These are phyloP conservation scores for Zoroaster sp. DNA, from an alignment of 53 echinoderm and acorn worm species.

Conservation along the genomic window DNA sequence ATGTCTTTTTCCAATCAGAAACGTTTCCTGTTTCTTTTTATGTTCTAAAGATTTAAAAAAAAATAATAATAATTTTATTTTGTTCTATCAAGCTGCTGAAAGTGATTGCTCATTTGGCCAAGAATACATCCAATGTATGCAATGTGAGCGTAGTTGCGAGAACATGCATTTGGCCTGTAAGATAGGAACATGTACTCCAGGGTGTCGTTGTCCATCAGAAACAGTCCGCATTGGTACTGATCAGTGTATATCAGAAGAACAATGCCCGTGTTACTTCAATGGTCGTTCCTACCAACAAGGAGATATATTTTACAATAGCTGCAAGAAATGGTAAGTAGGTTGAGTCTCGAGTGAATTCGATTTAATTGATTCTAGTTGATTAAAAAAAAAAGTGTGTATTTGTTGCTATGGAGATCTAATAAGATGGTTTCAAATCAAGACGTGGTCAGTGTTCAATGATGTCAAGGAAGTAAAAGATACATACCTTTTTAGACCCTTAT, in stretches of 20 bases:
- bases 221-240: slow-evolving; percentile 17
- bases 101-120: slow-evolving; percentile 51
- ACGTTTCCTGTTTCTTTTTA: no score
- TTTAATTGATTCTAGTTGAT: no score
- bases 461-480: no score
- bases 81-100: not conserved
- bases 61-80: no score
- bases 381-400: no score
- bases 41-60: no score
- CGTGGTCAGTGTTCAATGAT: no score
- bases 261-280: slow-evolving; percentile 72
- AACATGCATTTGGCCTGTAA: slow-evolving; percentile 27
- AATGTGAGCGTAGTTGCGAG: slow-evolving; percentile 61
- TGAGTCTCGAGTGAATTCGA: no score
- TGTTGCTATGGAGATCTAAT: no score
- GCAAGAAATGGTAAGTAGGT: slow-evolving; percentile 76
- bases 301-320: slow-evolving; percentile 37
- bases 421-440: no score
- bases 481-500: no score
- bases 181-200: slow-evolving; percentile 45
- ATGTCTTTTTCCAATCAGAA: no score
- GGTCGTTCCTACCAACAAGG: not conserved
- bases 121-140: slow-evolving; percentile 43
- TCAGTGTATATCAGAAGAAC: slow-evolving; percentile 15
- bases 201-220: slow-evolving; percentile 71